phyloP scores from a whole-genome alignment of 2,797 vertebrate genomes.

The Ctenopoma multispine region DNA sequence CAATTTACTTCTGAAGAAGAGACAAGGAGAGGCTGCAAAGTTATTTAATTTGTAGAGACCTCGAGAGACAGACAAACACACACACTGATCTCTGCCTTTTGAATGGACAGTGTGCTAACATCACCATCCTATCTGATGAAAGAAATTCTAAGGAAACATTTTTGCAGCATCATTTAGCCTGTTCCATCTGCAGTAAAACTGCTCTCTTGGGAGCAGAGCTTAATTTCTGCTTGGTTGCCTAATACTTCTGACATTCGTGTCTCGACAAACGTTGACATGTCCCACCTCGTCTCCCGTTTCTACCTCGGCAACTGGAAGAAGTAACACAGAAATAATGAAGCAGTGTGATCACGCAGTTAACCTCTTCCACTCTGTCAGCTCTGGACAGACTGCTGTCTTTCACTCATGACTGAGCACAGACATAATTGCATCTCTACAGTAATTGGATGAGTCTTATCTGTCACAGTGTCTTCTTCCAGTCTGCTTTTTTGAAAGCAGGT shows the following conservation, averaged over 20 bases:
- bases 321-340: slow-evolving; percentile 3
- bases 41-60: slow-evolving; percentile 20
- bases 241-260: background rate
- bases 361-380: slow-evolving; percentile 16
- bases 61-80: background rate
- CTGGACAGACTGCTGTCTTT: background rate
- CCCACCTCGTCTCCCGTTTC: slow-evolving; percentile 4
- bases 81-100: too few species aligned
- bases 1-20: slow-evolving; percentile 56
- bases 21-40: background rate
- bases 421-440: background rate
- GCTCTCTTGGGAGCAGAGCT: background rate
- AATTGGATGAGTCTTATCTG: background rate
- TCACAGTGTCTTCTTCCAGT: background rate
- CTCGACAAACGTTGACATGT: background rate
- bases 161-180: too few species aligned
- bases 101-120: background rate
- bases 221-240: slow-evolving; percentile 1
- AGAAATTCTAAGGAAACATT: background rate
- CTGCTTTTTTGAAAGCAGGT: background rate
- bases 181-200: background rate
- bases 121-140: background rate
- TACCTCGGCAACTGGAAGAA: background rate
- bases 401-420: background rate
- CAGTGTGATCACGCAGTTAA: slow-evolving; percentile 4